A percentile compares a stretch with the other conserved stretches of the same genome.
Conservation (phyloP, 2,113 vertebrate genomes). For the Gambusia affinis region DNA sequence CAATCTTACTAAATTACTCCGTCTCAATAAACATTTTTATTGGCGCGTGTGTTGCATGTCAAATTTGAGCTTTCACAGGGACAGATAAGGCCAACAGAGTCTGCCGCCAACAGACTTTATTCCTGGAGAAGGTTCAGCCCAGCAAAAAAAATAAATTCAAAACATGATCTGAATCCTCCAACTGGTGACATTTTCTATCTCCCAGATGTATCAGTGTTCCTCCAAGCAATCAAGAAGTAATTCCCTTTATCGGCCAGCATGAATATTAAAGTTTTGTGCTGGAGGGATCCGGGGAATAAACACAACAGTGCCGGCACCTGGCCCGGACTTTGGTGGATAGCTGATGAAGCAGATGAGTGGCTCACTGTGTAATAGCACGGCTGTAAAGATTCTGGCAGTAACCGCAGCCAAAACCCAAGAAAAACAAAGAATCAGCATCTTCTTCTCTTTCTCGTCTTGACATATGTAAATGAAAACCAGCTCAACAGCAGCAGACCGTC, state of each 20-base stretch:
- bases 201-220: conserved; percentile 75
- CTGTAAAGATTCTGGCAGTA: conserved; percentile 51
- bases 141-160: conserved; percentile 47
- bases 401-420: conserved; percentile 32
- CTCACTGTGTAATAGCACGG: conserved; percentile 30
- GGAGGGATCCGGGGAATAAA: conserved; percentile 61
- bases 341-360: conserved; percentile 45
- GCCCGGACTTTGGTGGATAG: conserved; percentile 49
- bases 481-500: conserved; percentile 43
- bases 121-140: conserved; percentile 63
- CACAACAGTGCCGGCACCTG: conserved; percentile 62
- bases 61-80: conserved; percentile 56
- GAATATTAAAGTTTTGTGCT: conserved; percentile 75
- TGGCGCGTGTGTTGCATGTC: conserved; percentile 50
- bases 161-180: conserved; percentile 66
- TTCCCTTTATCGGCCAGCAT: conserved; percentile 75
- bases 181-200: conserved; percentile 62
- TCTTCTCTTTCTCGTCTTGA: conserved; percentile 54
- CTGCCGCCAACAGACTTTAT: conserved; percentile 64
- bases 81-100: conserved; percentile 63
- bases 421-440: conserved; percentile 58
- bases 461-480: conserved; percentile 63
- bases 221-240: conserved; percentile 77
- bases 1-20: conserved; percentile 1
- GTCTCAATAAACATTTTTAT: conserved; percentile 28